These are phyloP conservation scores for Chiroxiphia lanceolata DNA, from an alignment of 2,797 vertebrate genomes.

Conservation along the genomic window DNA sequence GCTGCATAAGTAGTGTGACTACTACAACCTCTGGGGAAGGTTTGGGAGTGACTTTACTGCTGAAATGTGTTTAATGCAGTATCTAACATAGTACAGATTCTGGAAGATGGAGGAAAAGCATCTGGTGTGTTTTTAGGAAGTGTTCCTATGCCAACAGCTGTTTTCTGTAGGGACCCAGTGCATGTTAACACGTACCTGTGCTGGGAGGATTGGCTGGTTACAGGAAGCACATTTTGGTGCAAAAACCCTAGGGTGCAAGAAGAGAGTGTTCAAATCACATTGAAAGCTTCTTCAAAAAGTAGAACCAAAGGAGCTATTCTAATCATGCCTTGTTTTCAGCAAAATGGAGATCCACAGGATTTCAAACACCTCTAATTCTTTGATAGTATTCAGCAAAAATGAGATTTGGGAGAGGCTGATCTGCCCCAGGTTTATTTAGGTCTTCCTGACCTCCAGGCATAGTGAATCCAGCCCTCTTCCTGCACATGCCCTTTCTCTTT, in stretches of 20 bases:
- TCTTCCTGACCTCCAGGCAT: not conserved
- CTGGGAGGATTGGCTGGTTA: conserved; percentile 94
- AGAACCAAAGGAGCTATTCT: not conserved
- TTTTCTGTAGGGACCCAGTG: not conserved
- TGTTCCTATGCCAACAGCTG: not conserved
- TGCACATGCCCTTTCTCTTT: not conserved
- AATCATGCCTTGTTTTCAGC: not conserved
- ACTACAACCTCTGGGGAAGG: not conserved
- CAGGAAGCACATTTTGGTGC: conserved; percentile 98
- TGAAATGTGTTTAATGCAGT: not conserved
- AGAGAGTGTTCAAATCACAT: conserved; percentile 18
- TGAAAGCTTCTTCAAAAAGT: not conserved
- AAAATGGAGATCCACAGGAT: not conserved
- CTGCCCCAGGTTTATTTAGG: not conserved
- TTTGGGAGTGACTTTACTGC: not conserved
- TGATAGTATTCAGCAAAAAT: not conserved
- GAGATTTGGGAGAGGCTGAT: not conserved
- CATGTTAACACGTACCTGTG: conserved; percentile 81
- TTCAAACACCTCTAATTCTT: not conserved
- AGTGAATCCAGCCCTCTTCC: not conserved
- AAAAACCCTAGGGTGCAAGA: conserved; percentile 86
- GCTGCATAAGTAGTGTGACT: not conserved
- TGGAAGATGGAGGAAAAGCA: not conserved
- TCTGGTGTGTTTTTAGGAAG: not conserved
- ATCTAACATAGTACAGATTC: not conserved